These are phyloP conservation scores for Apis dorsata DNA, from an alignment of 1,140 invertebrate genomes.

Conservation along the genomic window DNA sequence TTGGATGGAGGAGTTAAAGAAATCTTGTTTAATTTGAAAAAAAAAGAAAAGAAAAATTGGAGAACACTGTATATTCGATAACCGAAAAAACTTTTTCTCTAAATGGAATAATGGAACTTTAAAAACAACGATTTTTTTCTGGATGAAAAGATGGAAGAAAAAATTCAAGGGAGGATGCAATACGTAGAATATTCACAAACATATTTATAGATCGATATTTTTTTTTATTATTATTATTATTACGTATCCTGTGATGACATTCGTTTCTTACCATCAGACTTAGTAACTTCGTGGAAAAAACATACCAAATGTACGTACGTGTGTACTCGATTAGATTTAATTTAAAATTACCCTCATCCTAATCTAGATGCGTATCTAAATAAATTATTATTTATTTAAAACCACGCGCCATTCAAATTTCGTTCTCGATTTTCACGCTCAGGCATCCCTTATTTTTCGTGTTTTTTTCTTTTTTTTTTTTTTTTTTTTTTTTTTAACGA, in stretches of 20 bases:
- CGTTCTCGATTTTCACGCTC: neutral
- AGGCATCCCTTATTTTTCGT: conserved; percentile 9
- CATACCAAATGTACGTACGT: conserved; percentile 2
- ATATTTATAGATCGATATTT: neutral
- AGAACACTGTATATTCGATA: no score
- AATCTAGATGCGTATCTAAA: conserved; percentile 36
- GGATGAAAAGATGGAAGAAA: neutral
- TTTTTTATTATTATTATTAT: conserved; percentile 18
- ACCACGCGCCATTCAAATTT: conserved; percentile 19
- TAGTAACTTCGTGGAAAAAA: conserved; percentile 5
- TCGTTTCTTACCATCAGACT: neutral
- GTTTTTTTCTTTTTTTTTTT: no score
- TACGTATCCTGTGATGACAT: conserved; percentile 29
- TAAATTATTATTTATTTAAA: conserved; percentile 59
- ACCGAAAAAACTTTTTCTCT: no score
- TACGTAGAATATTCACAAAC: conserved; percentile 7
- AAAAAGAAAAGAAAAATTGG: no score
- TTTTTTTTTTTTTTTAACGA: neutral
- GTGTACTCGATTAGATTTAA: conserved; percentile 7
- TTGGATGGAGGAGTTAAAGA: no score
- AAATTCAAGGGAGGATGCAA: neutral
- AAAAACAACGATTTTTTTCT: neutral
- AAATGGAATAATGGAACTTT: no score
- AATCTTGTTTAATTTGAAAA: no score
- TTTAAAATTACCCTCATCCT: neutral